Evolutionary conservation across 2,888 invertebrate species (phyloP), one percentile per base, ranked within the genome.

Genomic region (Xanthia icteritia): DNA sequence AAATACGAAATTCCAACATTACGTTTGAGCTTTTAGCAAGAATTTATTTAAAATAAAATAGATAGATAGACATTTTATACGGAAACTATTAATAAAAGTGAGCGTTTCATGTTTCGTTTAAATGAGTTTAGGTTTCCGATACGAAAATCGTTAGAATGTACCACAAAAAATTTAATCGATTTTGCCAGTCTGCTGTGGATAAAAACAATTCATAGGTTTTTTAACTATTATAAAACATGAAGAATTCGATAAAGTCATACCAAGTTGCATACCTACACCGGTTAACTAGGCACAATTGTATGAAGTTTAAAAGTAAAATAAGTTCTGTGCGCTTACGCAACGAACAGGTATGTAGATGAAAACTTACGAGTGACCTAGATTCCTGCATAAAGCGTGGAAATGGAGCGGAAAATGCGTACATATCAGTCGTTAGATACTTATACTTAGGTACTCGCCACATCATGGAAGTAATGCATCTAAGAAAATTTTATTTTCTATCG

Each of bases 51-150:
- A 67, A 61, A 77, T 82, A 48, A 65, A 79, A 70, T 80, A 67
- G 45, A 66, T 56, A 61, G 9, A 23, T 17, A 20, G 48, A 85
- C 58, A 65, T 70, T 82, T 72, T 85, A 64, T 60, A 69, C 54
- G 60, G 60, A 79, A 67, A 79, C 67, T 86, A 82, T 81, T 80
- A 63, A 79, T 78, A 76, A 81, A 88, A 81, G 77, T 83, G 75
- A 86, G 74, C 80, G 79, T 89, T 90, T 87, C 88, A 89, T 88
- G 90, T 89, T 91, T 90, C 89, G 85, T 76, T 81, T 72, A 76
- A 91, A 89, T 90, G 84, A 90, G 88, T 89, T 91, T 90, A 91
- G 93, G 92, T 93, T 90, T 91, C 90, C 90, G 92, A 92, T 90
- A 91, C 89, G 89, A 90, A 48, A 91, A 89, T 90, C 89, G 88